Base-by-base conservation (phyloP, 2,888 invertebrate genomes). In the Tortrix viridana region DNA sequence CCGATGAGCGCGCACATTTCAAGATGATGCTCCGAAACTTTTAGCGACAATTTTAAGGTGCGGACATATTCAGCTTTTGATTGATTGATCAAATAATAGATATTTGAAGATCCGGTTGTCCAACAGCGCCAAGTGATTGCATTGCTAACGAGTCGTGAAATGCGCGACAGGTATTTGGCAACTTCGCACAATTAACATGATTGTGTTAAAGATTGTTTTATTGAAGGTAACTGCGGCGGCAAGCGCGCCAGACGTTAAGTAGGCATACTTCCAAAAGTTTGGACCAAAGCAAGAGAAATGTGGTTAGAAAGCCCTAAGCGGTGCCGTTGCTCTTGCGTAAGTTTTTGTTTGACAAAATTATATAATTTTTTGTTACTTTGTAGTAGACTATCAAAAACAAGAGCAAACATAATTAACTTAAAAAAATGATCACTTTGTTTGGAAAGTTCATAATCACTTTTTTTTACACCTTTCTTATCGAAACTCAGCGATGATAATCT, bases 121-220 rank as follows among this genome's bases (percentile, higher is more conserved):
- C 46, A 50, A 61, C 9, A 12, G 44, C 44, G 26, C 32, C 49
- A 32, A 37, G 53, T 52, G 57, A 46, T 52, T 50, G 56, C 41
- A 41, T 23, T 19, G 52, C 57, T 63, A 63, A 63, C 57, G 56
- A 63, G 63, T 57, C 63, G 57, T 43, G 57, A 57, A 63, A 57
- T 32, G 61, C 37, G 57, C 57, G 57, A 47, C 38, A 63, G 52
- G 63, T 58, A 53, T 63, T 63, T 46, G 52, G 63, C 47, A 63
- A 63, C 43, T 48, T 52, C 53, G 46, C 52, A 26, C 63, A 63
- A 58, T 58, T 63, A 58, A 44, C 63, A 63, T 53, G 57, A 63
- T 63, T 48, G 57, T 57, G 57, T 57, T 57, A 57, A 57, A 38
- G 57, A 57, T 41, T 48, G 48, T 57, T 48, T 41, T 57, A 57